Evolutionary conservation across 64 coral and sea anemone species (phyloP), one percentile per base, ranked within the genome.

Genomic region (Montipora efflorescens): DNA sequence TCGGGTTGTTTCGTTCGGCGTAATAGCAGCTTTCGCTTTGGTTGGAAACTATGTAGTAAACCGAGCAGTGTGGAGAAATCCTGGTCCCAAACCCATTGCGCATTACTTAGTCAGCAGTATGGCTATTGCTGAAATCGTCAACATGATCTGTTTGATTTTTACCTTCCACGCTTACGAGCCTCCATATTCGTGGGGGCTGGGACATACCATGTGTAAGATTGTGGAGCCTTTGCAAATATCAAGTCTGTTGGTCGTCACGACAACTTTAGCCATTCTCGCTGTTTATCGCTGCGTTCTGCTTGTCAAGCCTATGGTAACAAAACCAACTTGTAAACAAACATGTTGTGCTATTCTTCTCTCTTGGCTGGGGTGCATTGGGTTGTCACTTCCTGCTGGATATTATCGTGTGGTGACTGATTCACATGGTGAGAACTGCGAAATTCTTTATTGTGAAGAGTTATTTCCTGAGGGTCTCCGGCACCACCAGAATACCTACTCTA

Each of bases 81-180:
- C 87, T 9, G 79, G 79, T 4, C 16, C 64, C 46, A 94, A 94
- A 72, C 87, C 93, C 0, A 82, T 90, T 13, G 80, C 93, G 2
- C 78, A 93, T 47, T 87, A 93, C 92, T 53, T 97, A 46, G 96
- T 97, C 13, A 89, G 93, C 4, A 94, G 89, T 47, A 87, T 97
- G 28, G 96, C 93, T 3, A 66, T 88, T 43, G 96, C 96, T 16
- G 96, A 97, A 55, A 93, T 97, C 5, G 61, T 94, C 53, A 95
- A 72, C 76, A 97, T 89, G 3, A 0, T 85, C 3, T 76, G 83
- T 6, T 43, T 89, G 13, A 72, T 83, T 51, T 95, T 95, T 19
- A 76, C 76, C 48, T 75, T 77, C 21, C 78, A 87, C 23, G 87
- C 81, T 25, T 80, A 97, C 48, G 96, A 97, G 21, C 49, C 82